Conservation (phyloP, 2,888 invertebrate species). For the Lucinisca nassula region DNA sequence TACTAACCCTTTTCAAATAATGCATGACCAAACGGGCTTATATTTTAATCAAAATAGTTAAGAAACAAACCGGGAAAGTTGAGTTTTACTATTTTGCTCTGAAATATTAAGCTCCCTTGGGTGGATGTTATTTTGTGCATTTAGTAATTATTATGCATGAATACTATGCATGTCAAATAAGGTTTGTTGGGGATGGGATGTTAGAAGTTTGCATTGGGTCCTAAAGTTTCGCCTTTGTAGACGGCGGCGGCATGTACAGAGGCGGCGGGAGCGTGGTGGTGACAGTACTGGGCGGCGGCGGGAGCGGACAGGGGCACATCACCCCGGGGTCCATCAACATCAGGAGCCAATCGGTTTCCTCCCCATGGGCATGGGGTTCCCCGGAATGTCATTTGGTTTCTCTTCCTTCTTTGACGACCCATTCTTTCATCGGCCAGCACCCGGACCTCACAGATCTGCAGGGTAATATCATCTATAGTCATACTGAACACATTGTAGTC, state of each 20-base stretch:
- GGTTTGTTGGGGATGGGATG: background rate
- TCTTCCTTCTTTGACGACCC: conserved; percentile 78
- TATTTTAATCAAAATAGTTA: too few relatives aligned
- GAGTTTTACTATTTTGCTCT: background rate
- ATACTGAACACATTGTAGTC: too few relatives aligned
- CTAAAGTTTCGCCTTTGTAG: conserved; percentile 59
- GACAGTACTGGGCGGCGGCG: conserved; percentile 68
- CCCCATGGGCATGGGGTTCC: conserved; percentile 74
- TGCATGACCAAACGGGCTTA: too few relatives aligned
- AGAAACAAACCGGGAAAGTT: too few relatives aligned
- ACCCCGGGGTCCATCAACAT: conserved; percentile 36
- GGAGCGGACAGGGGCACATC: conserved; percentile 62
- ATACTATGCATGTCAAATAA: background rate
- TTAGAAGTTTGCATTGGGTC: conserved; percentile 48
- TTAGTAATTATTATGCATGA: background rate
- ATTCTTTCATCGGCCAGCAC: conserved; percentile 68
- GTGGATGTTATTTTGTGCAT: background rate
- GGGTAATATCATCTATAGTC: background rate
- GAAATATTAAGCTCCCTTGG: background rate
- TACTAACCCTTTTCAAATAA: too few relatives aligned
- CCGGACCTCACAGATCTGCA: conserved; percentile 8
- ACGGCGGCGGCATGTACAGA: conserved; percentile 62
- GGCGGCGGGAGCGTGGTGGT: conserved; percentile 66
- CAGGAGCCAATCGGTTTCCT: conserved; percentile 67
- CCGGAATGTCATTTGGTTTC: conserved; percentile 77